Conservation (phyloP, 2,888 invertebrate genomes). For the Drosophila setosimentum region DNA sequence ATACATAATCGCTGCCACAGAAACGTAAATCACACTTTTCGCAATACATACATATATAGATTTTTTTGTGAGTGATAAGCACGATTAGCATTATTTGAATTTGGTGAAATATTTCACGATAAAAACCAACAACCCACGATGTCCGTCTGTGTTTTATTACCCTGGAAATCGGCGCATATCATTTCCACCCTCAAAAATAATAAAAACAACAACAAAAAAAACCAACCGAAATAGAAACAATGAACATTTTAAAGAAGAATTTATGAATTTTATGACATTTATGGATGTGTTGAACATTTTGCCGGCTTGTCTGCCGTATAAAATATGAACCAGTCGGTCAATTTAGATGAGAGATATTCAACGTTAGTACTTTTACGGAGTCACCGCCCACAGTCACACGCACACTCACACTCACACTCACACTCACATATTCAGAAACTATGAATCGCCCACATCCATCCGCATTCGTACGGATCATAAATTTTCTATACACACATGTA, state of each 20-base stretch:
- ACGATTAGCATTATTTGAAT: slow-evolving; percentile 2
- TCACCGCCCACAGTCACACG: slow-evolving; percentile 29
- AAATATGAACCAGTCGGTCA: slow-evolving; percentile 58
- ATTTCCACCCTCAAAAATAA: neutral
- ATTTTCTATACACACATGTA: slow-evolving; percentile 30
- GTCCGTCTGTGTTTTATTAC: slow-evolving; percentile 6
- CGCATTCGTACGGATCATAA: slow-evolving; percentile 39
- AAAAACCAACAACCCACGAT: neutral
- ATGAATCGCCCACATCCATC: slow-evolving; percentile 19
- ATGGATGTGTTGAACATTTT: slow-evolving; percentile 63
- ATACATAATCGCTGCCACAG: neutral
- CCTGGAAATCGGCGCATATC: neutral
- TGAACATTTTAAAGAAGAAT: slow-evolving; percentile 50
- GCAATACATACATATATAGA: neutral
- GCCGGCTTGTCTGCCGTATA: slow-evolving; percentile 45
- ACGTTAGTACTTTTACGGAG: slow-evolving; percentile 11
- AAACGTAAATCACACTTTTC: slow-evolving; percentile 2
- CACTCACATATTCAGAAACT: slow-evolving; percentile 6
- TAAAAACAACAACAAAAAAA: neutral
- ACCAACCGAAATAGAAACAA: slow-evolving; percentile 38
- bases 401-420: neutral
- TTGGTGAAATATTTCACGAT: neutral
- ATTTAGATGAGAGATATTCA: slow-evolving; percentile 54
- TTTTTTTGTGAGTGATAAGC: slow-evolving; percentile 1
- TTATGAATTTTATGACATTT: slow-evolving; percentile 67